Evolutionary conservation across 2,797 vertebrate species (phyloP), one percentile per base, ranked within the genome.

Genomic region (Sebastes vulpes): DNA sequence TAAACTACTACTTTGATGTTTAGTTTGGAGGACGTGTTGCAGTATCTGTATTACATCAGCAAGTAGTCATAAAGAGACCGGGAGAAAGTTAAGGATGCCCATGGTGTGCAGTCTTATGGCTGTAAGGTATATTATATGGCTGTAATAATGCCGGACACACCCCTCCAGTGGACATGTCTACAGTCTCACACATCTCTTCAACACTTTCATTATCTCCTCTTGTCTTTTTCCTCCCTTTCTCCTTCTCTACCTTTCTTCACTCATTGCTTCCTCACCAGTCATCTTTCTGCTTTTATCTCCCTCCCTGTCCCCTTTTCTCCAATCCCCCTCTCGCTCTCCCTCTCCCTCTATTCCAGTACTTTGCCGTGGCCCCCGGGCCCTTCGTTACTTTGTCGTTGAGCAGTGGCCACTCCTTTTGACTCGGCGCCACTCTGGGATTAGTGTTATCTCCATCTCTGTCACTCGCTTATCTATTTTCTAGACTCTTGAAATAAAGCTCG

Each of bases 401-500:
- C 73, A 57, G 79, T 53, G 52, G 85, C 79, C 84, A 61, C 85
- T 90, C 71, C 79, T 86, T 86, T 85, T 9, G 60, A 80, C 83
- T 82, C 18, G 64, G 67, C 67, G 50, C 83, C 81, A 79, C 89
- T 89, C 54, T 78, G 82, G 91, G 93, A 92, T 94, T 94, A 92
- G 81, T 38, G 57, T 79, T 88, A 95, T 94, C 92, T 89, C 86
- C 83, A 91, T 93, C 94, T 84, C 76, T 89, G 92, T 91, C 90
- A 93, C 92, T 90, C 80, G 84, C 91, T 95, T 92, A 95, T 95
- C 92, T 88, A 29, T 91, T 70, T 87, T 87, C 81, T 83, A 77
- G 84, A 86, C 92, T 92, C 86, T 93, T 91, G 90, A 95, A 95
- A 92, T 93, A 88, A 92, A 94, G 92, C 90, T 87, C 21, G 29